Percentiles rank a stretch among this genome's conserved stretches.
These are phyloP conservation scores for Peromyscus aztecus DNA, from an alignment of 2,797 vertebrate genomes.

Conservation along the genomic window DNA sequence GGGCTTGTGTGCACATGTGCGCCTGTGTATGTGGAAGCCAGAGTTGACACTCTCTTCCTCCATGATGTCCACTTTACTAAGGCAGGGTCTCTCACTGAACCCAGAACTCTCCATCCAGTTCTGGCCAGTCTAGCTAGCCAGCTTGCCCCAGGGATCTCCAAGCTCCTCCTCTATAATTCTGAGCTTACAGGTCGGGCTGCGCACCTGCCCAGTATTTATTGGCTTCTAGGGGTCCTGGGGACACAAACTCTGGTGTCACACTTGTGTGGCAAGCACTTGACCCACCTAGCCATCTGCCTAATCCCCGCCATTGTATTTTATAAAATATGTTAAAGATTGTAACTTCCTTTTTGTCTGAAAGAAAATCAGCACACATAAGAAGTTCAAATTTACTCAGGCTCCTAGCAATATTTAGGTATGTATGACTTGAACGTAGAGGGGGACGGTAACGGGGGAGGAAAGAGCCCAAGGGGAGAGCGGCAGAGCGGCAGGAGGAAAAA, in stretches of 20 bases:
- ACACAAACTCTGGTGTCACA: neutral
- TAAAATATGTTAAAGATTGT: conserved; percentile 29
- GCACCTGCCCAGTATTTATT: neutral
- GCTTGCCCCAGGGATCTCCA: neutral
- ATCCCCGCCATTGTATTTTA: neutral
- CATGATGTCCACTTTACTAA: neutral
- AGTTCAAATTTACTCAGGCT: conserved; percentile 10
- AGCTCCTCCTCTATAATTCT: neutral
- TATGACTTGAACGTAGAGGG: neutral
- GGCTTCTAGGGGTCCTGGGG: neutral
- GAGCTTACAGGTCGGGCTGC: neutral
- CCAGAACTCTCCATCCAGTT: neutral
- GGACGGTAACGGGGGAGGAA: neutral
- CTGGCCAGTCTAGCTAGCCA: neutral
- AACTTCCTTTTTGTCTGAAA: conserved; percentile 37
- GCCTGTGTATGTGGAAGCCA: neutral
- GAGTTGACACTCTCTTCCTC: neutral
- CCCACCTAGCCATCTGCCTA: neutral
- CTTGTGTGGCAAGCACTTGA: neutral
- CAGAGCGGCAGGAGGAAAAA: neutral
- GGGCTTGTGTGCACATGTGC: neutral
- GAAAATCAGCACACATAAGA: neutral
- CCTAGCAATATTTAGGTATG: neutral
- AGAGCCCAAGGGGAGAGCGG: neutral
- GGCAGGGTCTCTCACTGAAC: neutral